Base-by-base conservation (phyloP, 2,797 vertebrate species). In the Xenops minutus region DNA sequence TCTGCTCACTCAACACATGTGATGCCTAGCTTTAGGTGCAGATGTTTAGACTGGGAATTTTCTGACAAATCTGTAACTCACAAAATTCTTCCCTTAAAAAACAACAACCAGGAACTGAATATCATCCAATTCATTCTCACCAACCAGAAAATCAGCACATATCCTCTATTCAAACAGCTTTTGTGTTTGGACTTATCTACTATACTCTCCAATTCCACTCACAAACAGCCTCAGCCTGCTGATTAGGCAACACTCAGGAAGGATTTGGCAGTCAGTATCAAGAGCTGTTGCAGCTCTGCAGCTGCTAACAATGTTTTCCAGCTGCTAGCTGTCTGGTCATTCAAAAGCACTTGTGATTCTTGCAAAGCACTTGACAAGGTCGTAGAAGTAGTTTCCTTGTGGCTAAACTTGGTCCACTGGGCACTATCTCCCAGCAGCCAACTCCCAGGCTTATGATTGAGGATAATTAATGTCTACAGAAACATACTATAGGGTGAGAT, bases 251-350 rank as follows among this genome's bases (percentile, higher is more conserved):
- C 68, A 80, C 69, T 71, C 71, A 74, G 39, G 83, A 92, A 55
- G 43, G 83, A 95, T 75, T 59, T 97, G 96, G 93, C 95, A 96
- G 88, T 63, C 85, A 51, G 14, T 72, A 74, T 54, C 66, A 62
- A 0, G 2, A 85, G 37, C 74, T 51, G 16, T 51, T 85, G 51
- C 72, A 92, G 39, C 58, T 91, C 63, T 61, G 59, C 92, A 94
- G 87, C 90, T 96, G 95, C 74, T 94, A 78, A 93, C 69, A 73
- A 69, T 41, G 37, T 83, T 89, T 92, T 87, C 89, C 95, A 96
- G 94, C 76, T 96, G 96, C 78, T 93, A 58, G 79, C 68, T 88
- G 75, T 88, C 90, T 91, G 89, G 76, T 34, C 41, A 10, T 88
- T 95, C 77, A 36, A 73, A 85, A 90, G 71, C 55, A 81, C 67